phyloP scores from a whole-genome alignment of 2,888 invertebrate genomes.

The Aleiodes leptofemur region DNA sequence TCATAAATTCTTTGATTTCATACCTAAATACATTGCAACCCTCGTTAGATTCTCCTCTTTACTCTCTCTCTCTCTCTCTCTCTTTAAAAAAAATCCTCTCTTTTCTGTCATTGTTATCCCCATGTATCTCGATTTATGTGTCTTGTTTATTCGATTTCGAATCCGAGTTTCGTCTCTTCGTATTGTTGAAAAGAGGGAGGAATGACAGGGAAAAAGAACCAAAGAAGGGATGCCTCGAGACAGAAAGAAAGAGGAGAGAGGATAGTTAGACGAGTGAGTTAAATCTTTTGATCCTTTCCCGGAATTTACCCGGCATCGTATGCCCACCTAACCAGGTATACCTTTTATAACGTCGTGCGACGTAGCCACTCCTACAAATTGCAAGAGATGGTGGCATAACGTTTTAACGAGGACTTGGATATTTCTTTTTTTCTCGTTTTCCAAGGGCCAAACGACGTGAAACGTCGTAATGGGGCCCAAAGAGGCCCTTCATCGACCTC shows the following conservation, averaged over 20 bases:
- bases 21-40: too few relatives aligned
- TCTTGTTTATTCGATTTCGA: slow-evolving; percentile 50
- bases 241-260: slow-evolving; percentile 43
- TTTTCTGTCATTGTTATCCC: slow-evolving; percentile 57
- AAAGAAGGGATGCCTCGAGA: slow-evolving; percentile 13
- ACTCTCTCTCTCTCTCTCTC: slow-evolving; percentile 54
- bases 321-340: slow-evolving; percentile 56
- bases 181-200: slow-evolving; percentile 27
- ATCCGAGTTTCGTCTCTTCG: slow-evolving; percentile 24
- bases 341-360: slow-evolving; percentile 49
- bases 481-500: slow-evolving; percentile 29
- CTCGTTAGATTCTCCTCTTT: background rate
- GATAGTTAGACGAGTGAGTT: slow-evolving; percentile 48
- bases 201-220: slow-evolving; percentile 31
- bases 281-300: slow-evolving; percentile 61
- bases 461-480: slow-evolving; percentile 16
- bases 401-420: slow-evolving; percentile 65
- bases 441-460: slow-evolving; percentile 47
- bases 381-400: slow-evolving; percentile 61
- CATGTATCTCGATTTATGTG: slow-evolving; percentile 67
- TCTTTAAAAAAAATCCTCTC: slow-evolving; percentile 43
- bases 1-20: too few relatives aligned
- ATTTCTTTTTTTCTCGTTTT: slow-evolving; percentile 48
- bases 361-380: slow-evolving; percentile 63
- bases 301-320: slow-evolving; percentile 61